Percentiles rank a stretch among this genome's conserved stretches.
These are phyloP conservation scores for Tenebrio molitor DNA, from an alignment of 1,140 invertebrate species.

Conservation along the genomic window DNA sequence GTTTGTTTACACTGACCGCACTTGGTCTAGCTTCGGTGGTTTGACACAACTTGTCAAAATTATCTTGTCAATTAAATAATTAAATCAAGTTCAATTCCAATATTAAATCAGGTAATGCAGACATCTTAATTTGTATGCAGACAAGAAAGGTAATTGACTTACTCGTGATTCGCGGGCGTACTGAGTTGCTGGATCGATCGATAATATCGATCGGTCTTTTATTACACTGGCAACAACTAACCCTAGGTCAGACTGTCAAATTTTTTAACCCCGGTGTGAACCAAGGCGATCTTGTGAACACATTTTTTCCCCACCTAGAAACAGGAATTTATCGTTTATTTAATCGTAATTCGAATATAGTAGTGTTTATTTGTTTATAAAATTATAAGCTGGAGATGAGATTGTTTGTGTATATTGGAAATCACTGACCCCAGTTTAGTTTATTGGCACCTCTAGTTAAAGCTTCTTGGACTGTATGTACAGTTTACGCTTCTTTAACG, in stretches of 20 bases:
- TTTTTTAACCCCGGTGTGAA: no score
- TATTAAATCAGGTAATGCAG: neutral
- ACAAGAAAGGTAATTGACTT: neutral
- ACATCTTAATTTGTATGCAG: neutral
- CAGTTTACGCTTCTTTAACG: neutral
- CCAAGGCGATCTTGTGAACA: no score
- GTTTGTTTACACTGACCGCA: neutral
- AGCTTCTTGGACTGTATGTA: neutral
- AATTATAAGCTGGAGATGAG: slow-evolving; percentile 2
- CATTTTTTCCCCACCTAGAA: no score
- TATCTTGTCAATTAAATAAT: neutral
- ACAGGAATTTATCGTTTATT: no score
- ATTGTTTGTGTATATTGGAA: neutral
- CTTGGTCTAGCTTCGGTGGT: no score
- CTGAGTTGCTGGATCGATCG: neutral
- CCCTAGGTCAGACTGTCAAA: no score
- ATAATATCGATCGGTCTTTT: neutral
- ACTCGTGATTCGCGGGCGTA: neutral
- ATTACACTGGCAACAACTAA: no score
- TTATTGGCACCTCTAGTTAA: neutral
- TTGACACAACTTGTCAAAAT: no score
- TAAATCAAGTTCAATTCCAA: neutral
- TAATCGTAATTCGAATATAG: slow-evolving; percentile 8
- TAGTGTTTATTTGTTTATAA: slow-evolving; percentile 32
- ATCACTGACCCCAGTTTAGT: slow-evolving; percentile 22